Conservation (phyloP, 2,113 vertebrate species). For the Excalfactoria chinensis region DNA sequence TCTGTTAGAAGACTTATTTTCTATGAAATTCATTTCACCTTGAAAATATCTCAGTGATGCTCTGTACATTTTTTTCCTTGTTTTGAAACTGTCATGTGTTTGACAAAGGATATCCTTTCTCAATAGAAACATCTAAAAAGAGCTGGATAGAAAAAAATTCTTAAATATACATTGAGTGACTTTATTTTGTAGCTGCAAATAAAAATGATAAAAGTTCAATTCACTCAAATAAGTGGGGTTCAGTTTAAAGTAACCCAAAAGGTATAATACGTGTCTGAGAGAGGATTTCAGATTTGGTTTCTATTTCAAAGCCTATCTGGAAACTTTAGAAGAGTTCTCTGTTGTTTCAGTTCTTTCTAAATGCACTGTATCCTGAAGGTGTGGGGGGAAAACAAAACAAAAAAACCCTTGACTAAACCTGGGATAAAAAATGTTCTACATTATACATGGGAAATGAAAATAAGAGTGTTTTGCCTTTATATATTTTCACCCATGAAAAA, state of each 20-base stretch:
- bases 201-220: neutral
- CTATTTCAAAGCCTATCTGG: neutral
- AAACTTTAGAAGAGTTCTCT: neutral
- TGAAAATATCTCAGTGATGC: neutral
- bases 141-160: neutral
- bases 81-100: neutral
- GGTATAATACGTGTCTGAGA: neutral
- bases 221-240: neutral
- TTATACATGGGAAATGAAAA: neutral
- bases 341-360: neutral
- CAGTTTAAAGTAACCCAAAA: neutral
- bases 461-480: neutral
- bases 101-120: neutral
- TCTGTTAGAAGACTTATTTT: neutral
- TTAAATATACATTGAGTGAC: neutral
- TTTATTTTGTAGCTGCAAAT: slow-evolving; percentile 44
- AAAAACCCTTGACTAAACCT: neutral
- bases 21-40: neutral
- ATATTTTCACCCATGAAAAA: neutral
- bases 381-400: too few species aligned
- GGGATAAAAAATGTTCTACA: neutral
- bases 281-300: neutral
- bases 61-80: neutral
- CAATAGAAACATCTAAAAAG: neutral
- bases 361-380: neutral